Base-by-base conservation (phyloP, 2,797 vertebrate species). In the Melanotaenia pygmaea region DNA sequence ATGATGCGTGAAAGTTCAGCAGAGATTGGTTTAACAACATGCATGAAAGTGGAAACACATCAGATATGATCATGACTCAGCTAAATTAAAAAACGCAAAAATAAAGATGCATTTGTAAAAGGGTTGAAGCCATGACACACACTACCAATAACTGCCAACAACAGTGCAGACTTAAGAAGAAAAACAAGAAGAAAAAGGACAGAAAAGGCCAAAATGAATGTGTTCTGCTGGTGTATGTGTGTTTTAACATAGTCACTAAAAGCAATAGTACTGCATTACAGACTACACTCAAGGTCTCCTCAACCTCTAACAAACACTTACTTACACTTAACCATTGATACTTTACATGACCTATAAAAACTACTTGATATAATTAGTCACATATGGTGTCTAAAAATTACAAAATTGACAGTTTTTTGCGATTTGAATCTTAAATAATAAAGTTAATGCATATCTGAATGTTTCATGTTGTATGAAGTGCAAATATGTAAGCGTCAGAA, bases 31-130 rank as follows among this genome's bases (percentile, higher is more conserved):
- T 51, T 22, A 22, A 51, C 47, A 51, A 18, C 54, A 57, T 64
- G 32, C 18, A 74, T 66, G 75, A 72, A 61, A 9, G 35, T 67
- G 51, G 75, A 73, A 69, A 26, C 53, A 74, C n/a, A 70, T 57
- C 10, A 22, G 22, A n/a, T 10, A 51, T n/a, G 6, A 50, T 22
- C n/a, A 12, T 12, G n/a, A 66, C 7, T 38, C 54, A 71, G 59
- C 47, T 67, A 20, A 28, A 66, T 77, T 51, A 45, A 69, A 73
- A 58, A 37, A 54, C 70, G 66, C 65, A 71, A 77, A 74, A 75
- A 67, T 59, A 28, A 74, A 22, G 32, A 3, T 51, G 43, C 54
- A 70, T 80, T 22, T 67, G 56, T 57, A 68, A 68, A 61, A 51
- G 59, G 22, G 51, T 22, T 72, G 38, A 50, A 53, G 53, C 65